phyloP scores from a whole-genome alignment of 2,113 vertebrate species.

The Oreotragus oreotragus region DNA sequence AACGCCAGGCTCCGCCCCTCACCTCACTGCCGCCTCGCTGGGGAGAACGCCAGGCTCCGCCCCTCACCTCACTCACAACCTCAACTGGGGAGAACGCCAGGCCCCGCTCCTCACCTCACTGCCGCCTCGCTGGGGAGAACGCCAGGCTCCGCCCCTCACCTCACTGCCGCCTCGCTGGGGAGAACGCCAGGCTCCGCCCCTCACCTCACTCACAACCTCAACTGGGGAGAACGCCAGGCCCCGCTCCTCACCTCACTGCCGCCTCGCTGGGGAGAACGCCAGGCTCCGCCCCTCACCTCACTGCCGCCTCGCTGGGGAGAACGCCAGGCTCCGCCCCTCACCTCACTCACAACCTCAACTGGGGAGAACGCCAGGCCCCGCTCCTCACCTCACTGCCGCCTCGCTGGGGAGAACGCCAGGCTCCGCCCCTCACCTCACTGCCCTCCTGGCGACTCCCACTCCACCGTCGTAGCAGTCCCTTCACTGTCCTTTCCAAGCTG shows the following conservation, averaged over 20 bases:
- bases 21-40: rapidly evolving
- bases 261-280: rapidly evolving
- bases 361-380: rapidly evolving
- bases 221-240: rapidly evolving
- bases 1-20: no score
- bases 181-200: rapidly evolving
- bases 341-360: rapidly evolving
- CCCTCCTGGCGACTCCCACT: no score
- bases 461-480: no score
- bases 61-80: no score
- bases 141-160: no score
- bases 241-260: rapidly evolving
- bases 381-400: no score
- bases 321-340: neutral
- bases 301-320: rapidly evolving
- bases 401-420: rapidly evolving
- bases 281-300: no score
- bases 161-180: rapidly evolving
- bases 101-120: rapidly evolving
- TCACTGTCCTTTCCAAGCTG: no score
- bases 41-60: rapidly evolving
- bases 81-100: no score
- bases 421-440: rapidly evolving
- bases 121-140: rapidly evolving
- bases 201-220: rapidly evolving